Evolutionary conservation across 2,888 invertebrate species (phyloP).

Genomic region (Synergus umbraculus): DNA sequence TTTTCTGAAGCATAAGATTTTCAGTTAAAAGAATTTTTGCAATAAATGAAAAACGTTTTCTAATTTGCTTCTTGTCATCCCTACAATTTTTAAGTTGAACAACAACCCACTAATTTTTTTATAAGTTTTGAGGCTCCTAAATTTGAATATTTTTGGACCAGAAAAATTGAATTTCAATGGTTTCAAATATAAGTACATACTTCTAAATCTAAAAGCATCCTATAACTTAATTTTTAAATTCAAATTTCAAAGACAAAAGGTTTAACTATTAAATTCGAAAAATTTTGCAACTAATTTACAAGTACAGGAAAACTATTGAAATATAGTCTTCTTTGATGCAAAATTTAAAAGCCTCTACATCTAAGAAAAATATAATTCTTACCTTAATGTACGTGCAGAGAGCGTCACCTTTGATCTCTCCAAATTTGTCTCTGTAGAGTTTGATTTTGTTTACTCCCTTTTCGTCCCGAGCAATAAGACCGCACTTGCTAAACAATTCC

Average conservation of each 20-base stretch:
- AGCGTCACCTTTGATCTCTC: constrained; percentile 96
- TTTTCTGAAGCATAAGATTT: neutral
- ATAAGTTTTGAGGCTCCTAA: neutral
- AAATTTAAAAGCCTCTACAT: neutral
- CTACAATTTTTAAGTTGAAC: neutral
- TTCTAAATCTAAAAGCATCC: too few relatives aligned
- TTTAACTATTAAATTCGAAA: too few relatives aligned
- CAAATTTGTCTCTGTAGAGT: constrained; percentile 90
- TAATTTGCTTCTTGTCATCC: neutral
- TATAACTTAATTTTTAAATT: too few relatives aligned
- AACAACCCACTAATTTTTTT: too few relatives aligned
- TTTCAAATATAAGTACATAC: too few relatives aligned
- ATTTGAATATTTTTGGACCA: neutral
- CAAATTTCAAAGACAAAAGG: too few relatives aligned
- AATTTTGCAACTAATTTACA: too few relatives aligned
- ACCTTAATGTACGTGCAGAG: constrained; percentile 97
- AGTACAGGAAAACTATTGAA: too few relatives aligned
- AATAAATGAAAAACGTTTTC: neutral
- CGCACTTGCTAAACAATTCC: constrained; percentile 97
- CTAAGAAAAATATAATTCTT: constrained; percentile 63
- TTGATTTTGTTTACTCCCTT: constrained; percentile 92
- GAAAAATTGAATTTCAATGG: too few relatives aligned
- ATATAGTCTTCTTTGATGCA: too few relatives aligned
- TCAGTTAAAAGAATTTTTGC: neutral
- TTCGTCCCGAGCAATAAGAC: constrained; percentile 93